A percentile compares a stretch with the other conserved stretches of the same genome.
Conservation (phyloP, 2,888 invertebrate species). For the Atherix ibis region DNA sequence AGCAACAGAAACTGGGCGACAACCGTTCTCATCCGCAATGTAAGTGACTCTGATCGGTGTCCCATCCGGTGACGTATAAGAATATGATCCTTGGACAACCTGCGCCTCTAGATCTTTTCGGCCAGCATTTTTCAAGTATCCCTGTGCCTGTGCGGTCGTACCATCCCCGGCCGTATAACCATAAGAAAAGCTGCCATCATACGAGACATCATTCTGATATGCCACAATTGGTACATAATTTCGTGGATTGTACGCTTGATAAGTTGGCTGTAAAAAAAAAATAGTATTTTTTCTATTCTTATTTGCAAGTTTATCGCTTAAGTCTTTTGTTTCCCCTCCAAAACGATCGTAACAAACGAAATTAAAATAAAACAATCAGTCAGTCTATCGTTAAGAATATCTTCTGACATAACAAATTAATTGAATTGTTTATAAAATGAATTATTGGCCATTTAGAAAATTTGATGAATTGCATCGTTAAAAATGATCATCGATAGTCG, state of each 20-base stretch:
- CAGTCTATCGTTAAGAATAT: too few relatives aligned
- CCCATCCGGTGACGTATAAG: constrained; percentile 59
- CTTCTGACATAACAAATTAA: too few relatives aligned
- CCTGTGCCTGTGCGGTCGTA: constrained; percentile 61
- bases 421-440: too few relatives aligned
- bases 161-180: constrained; percentile 65
- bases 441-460: too few relatives aligned
- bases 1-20: constrained; percentile 4
- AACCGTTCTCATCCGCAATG: constrained; percentile 62
- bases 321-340: constrained; percentile 12
- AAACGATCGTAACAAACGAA: neutral
- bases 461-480: too few relatives aligned
- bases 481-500: too few relatives aligned
- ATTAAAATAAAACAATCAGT: neutral
- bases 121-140: constrained; percentile 55
- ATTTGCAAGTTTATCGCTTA: constrained; percentile 8
- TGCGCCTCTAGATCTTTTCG: constrained; percentile 50
- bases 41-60: constrained; percentile 54
- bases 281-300: neutral
- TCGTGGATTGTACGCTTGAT: constrained; percentile 20
- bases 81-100: constrained; percentile 60
- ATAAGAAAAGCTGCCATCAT: constrained; percentile 31
- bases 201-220: constrained; percentile 31
- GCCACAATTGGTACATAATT: constrained; percentile 32
- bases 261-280: constrained; percentile 16